These are phyloP conservation scores for Mizuhopecten yessoensis DNA, from an alignment of 1,140 invertebrate genomes.

Conservation along the genomic window DNA sequence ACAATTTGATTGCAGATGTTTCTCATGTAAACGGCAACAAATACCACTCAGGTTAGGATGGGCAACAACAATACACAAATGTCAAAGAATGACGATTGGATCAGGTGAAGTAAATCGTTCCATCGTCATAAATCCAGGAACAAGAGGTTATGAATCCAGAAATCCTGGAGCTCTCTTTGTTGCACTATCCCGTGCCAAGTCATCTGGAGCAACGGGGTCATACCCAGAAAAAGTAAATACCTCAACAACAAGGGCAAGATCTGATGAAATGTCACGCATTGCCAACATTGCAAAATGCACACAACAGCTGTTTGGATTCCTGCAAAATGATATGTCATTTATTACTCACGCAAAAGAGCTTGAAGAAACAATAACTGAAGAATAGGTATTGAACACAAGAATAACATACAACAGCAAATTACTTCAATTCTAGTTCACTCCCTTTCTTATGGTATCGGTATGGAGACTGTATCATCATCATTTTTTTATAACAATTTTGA, in stretches of 20 bases:
- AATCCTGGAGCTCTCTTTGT: conserved; percentile 63
- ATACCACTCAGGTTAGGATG: conserved; percentile 47
- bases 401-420: too few relatives aligned
- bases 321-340: too few relatives aligned
- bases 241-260: neutral
- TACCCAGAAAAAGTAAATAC: conserved; percentile 53
- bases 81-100: conserved; percentile 59
- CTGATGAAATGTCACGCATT: too few relatives aligned
- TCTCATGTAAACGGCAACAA: conserved; percentile 43
- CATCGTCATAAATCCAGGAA: conserved; percentile 56
- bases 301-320: too few relatives aligned
- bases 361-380: too few relatives aligned
- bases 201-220: neutral
- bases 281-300: too few relatives aligned
- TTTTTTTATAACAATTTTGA: too few relatives aligned
- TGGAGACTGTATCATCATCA: too few relatives aligned
- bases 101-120: conserved; percentile 42
- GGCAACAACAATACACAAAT: conserved; percentile 50
- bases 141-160: conserved; percentile 50
- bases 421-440: too few relatives aligned
- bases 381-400: too few relatives aligned
- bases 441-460: too few relatives aligned
- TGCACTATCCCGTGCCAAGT: conserved; percentile 59
- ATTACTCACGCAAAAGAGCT: too few relatives aligned
- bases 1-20: conserved; percentile 49